Evolutionary conservation across 2,797 vertebrate species (phyloP).

Genomic region (Pteronotus mesoamericanus): DNA sequence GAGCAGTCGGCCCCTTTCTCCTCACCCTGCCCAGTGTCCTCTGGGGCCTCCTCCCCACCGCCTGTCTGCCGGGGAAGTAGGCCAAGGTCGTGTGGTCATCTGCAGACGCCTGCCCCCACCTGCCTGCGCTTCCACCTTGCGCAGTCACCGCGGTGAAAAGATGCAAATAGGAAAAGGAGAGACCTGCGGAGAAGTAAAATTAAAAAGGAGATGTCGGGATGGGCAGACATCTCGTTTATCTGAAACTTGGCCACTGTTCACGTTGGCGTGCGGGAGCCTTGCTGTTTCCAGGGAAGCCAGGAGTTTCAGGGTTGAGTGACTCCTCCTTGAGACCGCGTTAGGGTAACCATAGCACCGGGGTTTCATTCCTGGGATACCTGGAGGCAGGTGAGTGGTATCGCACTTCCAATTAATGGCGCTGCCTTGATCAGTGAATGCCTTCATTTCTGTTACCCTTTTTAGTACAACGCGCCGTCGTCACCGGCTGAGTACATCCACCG

Average conservation of each 20-base stretch:
- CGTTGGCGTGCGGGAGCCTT: constrained; percentile 63
- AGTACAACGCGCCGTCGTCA: constrained; percentile 91
- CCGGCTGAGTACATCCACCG: constrained; percentile 94
- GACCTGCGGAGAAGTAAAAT: constrained; percentile 71
- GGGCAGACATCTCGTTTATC: constrained; percentile 66
- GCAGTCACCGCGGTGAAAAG: constrained; percentile 45
- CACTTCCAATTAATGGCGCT: constrained; percentile 73
- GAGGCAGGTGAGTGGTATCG: constrained; percentile 45
- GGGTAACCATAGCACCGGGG: constrained; percentile 24
- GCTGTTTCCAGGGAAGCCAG: constrained; percentile 57
- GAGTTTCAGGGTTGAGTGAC: constrained; percentile 60
- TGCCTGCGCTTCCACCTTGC: background rate
- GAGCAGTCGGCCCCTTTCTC: background rate
- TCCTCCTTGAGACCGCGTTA: background rate
- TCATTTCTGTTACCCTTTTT: constrained; percentile 64
- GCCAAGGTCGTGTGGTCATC: constrained; percentile 49
- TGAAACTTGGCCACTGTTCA: constrained; percentile 78
- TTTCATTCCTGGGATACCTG: constrained; percentile 61
- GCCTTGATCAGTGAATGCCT: constrained; percentile 69
- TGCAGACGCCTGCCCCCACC: background rate
- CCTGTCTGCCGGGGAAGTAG: constrained; percentile 15
- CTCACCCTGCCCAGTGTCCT: background rate
- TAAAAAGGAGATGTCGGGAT: constrained; percentile 68
- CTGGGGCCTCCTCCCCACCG: background rate
- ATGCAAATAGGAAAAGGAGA: constrained; percentile 72